phyloP scores from a whole-genome alignment of 1,140 invertebrate genomes.

The Papilio polytes region DNA sequence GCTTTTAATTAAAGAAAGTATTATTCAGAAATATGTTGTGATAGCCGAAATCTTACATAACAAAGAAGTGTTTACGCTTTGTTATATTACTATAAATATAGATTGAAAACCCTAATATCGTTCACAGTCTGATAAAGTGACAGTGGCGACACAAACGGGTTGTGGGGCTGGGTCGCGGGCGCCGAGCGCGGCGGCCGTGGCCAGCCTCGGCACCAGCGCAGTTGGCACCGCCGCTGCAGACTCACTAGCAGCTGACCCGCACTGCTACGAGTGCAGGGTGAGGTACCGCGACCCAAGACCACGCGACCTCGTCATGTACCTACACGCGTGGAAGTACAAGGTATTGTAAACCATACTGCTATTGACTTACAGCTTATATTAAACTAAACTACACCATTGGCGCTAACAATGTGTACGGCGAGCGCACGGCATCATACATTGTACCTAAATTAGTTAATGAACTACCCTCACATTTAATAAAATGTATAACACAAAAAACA shows the following conservation, averaged over 20 bases:
- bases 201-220: slow-evolving; percentile 34
- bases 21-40: too few relatives aligned
- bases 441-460: too few relatives aligned
- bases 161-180: slow-evolving; percentile 77
- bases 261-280: slow-evolving; percentile 97
- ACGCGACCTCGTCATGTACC: slow-evolving; percentile 96
- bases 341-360: slow-evolving; percentile 67
- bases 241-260: slow-evolving; percentile 89
- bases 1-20: too few relatives aligned
- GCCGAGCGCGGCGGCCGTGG: slow-evolving; percentile 40
- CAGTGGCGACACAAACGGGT: slow-evolving; percentile 92
- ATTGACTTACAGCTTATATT: background rate
- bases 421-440: too few relatives aligned
- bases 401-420: too few relatives aligned
- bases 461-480: too few relatives aligned
- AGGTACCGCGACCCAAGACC: slow-evolving; percentile 95
- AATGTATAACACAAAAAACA: too few relatives aligned
- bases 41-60: too few relatives aligned
- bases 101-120: background rate
- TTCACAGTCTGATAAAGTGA: slow-evolving; percentile 85
- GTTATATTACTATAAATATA: too few relatives aligned
- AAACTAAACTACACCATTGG: too few relatives aligned
- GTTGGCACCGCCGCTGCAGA: slow-evolving; percentile 41
- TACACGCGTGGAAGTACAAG: slow-evolving; percentile 97
- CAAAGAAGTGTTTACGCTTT: background rate